phyloP scores from a whole-genome alignment of 2,888 invertebrate species.

The Lepidochitona cinerea region DNA sequence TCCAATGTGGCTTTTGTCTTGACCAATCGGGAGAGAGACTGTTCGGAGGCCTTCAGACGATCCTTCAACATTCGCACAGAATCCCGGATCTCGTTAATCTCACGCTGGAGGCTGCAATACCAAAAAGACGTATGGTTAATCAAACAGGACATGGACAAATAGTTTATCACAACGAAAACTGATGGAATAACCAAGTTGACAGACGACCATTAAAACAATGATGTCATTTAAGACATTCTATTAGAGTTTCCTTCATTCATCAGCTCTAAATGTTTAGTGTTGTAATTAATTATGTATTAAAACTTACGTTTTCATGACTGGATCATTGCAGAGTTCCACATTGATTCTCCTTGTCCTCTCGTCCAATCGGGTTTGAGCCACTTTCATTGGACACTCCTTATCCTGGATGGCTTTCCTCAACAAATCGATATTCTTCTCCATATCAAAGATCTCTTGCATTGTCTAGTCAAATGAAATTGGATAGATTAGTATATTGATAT shows the following conservation, averaged over 20 bases:
- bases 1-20: constrained; percentile 88
- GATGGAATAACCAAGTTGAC: no score
- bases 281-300: no score
- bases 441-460: constrained; percentile 93
- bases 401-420: constrained; percentile 91
- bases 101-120: constrained; percentile 81
- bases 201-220: no score
- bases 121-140: no score
- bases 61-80: constrained; percentile 86
- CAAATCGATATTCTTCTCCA: constrained; percentile 90
- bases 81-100: constrained; percentile 87
- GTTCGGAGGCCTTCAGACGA: constrained; percentile 78
- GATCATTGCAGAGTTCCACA: constrained; percentile 91
- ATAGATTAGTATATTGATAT: no score
- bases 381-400: constrained; percentile 76
- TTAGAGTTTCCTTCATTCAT: no score
- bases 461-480: constrained; percentile 77
- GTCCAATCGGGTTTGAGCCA: constrained; percentile 87
- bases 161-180: no score
- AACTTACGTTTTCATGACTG: constrained; percentile 82
- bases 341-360: constrained; percentile 90
- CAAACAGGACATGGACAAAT: no score
- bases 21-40: constrained; percentile 75
- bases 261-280: no score
- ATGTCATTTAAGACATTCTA: no score